These are phyloP conservation scores for Acheta domesticus DNA, from an alignment of 2,888 invertebrate species.

Conservation along the genomic window DNA sequence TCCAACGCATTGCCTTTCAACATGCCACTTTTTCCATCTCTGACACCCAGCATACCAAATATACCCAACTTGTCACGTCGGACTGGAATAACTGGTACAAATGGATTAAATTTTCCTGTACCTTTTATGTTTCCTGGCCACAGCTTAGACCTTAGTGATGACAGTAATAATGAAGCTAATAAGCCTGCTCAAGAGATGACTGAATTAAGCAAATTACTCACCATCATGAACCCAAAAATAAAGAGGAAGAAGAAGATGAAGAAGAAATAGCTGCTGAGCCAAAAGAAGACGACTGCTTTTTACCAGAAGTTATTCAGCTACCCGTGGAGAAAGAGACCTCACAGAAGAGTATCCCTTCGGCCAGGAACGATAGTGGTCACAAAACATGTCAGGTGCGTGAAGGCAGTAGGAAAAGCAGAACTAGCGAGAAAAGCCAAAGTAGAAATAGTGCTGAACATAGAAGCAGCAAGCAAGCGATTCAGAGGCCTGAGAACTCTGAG, in stretches of 20 bases:
- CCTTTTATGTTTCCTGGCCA: conserved; percentile 18
- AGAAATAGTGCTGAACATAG: neutral
- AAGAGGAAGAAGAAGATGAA: neutral
- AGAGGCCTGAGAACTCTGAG: neutral
- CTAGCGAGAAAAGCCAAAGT: neutral
- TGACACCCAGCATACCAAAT: neutral
- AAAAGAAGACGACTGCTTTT: neutral
- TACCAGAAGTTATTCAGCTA: neutral
- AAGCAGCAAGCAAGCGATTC: neutral
- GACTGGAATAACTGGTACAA: neutral
- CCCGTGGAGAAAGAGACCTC: neutral
- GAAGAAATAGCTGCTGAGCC: neutral
- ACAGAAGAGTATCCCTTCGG: neutral
- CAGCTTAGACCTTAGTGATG: conserved; percentile 31
- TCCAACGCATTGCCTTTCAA: neutral
- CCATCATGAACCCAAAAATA: neutral
- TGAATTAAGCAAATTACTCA: neutral
- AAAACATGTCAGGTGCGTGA: neutral
- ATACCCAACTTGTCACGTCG: neutral
- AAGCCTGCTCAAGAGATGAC: conserved; percentile 21
- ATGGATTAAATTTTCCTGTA: neutral
- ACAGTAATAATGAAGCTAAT: conserved; percentile 30
- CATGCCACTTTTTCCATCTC: neutral
- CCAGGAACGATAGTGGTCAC: neutral
- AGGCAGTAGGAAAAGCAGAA: neutral